Evolutionary conservation across 92 coral and sea anemone genomes (phyloP), one percentile per base, ranked within the genome.

Genomic region (Zoanthus sansibaricus): DNA sequence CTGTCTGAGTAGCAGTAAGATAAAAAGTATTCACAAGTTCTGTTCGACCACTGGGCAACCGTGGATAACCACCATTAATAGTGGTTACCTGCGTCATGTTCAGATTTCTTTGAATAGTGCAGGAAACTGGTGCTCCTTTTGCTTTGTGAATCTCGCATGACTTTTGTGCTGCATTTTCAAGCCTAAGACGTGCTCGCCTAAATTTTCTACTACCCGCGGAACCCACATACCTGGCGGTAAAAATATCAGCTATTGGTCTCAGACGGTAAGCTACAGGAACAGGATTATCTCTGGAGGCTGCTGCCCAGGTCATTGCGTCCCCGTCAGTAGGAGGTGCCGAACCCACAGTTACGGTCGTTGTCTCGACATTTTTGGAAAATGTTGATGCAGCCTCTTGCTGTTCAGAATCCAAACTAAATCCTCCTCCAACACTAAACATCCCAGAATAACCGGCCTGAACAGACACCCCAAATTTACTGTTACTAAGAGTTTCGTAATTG

Each of bases 391-490:
- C 94, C 16, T 86, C 30, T 20, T 86, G 82, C 78, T 88, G 90
- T 15, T 86, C 91, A 4, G 72, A 62, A 54, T 88, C 88, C 90
- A 92, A 51, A 25, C 91, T 83, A 76, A 92, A 89, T 15, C 94
- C 92, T 6, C 90, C 92, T 42, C 90, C 89, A 49, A 90, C 32
- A 59, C 92, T 92, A 75, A 92, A 52, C 31, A 84, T 10, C 17
- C 92, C 94, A 14, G 92, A 86, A 48, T 92, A 92, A 61, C 90
- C 84, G 3, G 94, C 94, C 87, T 92, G 94, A 52, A 70, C 92
- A 10, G 87, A 78, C 1, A 92, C 90, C 48, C 86, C 76, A 17
- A 89, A 62, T 5, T 7, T 69, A 1, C 25, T 32, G 1, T 7
- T 32, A 20, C 31, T 59, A 5, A 12, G 13, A 9, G 6, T 0